These are phyloP conservation scores for Drosophila parabipectinata DNA, from an alignment of 1,140 invertebrate species.

Conservation along the genomic window DNA sequence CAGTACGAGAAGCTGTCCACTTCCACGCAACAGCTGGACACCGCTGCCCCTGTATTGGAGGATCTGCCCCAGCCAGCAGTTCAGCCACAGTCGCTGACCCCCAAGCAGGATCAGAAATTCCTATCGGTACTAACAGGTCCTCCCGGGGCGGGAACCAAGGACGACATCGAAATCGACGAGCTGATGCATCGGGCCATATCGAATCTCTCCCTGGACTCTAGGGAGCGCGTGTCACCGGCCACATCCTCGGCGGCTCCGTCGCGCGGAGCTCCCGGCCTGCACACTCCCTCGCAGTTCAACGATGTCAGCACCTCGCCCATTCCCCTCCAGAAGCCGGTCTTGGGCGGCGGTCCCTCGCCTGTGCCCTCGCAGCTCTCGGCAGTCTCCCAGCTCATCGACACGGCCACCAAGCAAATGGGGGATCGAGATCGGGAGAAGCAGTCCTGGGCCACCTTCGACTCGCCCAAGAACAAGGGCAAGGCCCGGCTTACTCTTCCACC, in stretches of 20 bases:
- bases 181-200: constrained; percentile 83
- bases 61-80: neutral
- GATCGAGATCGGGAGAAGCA: constrained; percentile 57
- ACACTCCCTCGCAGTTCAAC: constrained; percentile 71
- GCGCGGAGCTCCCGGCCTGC: constrained; percentile 34
- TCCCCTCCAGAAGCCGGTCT: constrained; percentile 67
- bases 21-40: constrained; percentile 71
- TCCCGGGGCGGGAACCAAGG: constrained; percentile 46
- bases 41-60: constrained; percentile 5
- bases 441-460: constrained; percentile 83
- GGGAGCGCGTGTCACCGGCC: constrained; percentile 76
- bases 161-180: constrained; percentile 83
- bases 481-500: constrained; percentile 61
- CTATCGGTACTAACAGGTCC: constrained; percentile 48
- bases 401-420: constrained; percentile 76
- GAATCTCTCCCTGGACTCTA: constrained; percentile 78
- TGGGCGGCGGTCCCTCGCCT: constrained; percentile 76
- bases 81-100: constrained; percentile 41
- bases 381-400: constrained; percentile 77
- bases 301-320: constrained; percentile 83
- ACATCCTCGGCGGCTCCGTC: constrained; percentile 60
- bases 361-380: constrained; percentile 72
- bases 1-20: constrained; percentile 78
- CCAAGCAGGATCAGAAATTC: constrained; percentile 76
- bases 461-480: constrained; percentile 73